phyloP scores from a whole-genome alignment of 2,888 invertebrate genomes.

The Palloptera scutellata region DNA sequence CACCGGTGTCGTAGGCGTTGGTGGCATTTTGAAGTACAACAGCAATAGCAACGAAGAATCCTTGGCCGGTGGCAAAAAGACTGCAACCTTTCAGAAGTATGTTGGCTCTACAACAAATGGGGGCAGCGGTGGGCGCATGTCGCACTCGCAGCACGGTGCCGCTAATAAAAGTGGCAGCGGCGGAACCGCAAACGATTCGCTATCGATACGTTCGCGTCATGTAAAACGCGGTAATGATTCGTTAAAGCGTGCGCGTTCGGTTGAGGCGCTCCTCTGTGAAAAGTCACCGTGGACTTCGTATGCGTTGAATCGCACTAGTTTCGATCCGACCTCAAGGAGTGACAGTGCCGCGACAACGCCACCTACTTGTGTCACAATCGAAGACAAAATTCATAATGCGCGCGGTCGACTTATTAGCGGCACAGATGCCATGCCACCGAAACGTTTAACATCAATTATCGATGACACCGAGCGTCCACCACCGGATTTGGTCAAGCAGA shows the following conservation, averaged over 20 bases:
- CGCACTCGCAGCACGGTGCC: slow-evolving; percentile 24
- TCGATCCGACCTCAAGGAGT: slow-evolving; percentile 17
- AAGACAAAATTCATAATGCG: slow-evolving; percentile 63
- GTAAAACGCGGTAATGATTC: slow-evolving; percentile 69
- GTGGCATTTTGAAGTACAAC: slow-evolving; percentile 31
- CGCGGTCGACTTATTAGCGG: slow-evolving; percentile 64
- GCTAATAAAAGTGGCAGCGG: slow-evolving; percentile 20
- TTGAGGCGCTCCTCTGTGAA: slow-evolving; percentile 80
- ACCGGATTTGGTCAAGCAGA: slow-evolving; percentile 86
- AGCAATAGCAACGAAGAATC: neutral
- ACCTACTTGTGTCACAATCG: slow-evolving; percentile 56
- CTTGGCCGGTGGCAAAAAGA: slow-evolving; percentile 24
- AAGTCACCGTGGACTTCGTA: slow-evolving; percentile 64
- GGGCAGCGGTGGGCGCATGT: slow-evolving; percentile 8
- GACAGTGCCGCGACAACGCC: slow-evolving; percentile 2
- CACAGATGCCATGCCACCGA: slow-evolving; percentile 63
- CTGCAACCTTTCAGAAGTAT: slow-evolving; percentile 34
- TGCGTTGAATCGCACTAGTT: slow-evolving; percentile 33
- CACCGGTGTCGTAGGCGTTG: slow-evolving; percentile 6
- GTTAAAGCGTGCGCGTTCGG: slow-evolving; percentile 85
- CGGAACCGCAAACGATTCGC: slow-evolving; percentile 2
- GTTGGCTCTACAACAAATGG: neutral
- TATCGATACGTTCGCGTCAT: slow-evolving; percentile 57
- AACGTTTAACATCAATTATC: slow-evolving; percentile 72
- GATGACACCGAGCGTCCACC: slow-evolving; percentile 84